Base-by-base conservation (phyloP, 2,888 invertebrate genomes). In the Pheosia tremula region DNA sequence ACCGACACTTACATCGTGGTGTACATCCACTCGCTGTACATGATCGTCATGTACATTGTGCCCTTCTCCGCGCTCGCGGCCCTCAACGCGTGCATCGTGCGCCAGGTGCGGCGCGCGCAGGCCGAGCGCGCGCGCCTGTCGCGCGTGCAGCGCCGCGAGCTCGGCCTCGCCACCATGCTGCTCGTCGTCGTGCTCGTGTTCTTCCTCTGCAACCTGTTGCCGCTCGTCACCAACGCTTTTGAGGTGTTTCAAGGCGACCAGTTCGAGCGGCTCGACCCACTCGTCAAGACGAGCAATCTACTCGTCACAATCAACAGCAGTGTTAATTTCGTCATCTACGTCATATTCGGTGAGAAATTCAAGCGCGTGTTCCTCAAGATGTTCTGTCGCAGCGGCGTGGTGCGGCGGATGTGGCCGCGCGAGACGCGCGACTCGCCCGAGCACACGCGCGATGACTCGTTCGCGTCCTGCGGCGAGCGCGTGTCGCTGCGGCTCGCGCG, bases 311-410 rank as follows among this genome's bases (percentile, higher is more conserved):
- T 99, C 86, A 99, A 99, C 94, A 98, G 98, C 82, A 98, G 98
- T 83, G 98, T 99, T 68, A 99, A 99, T 92, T 99, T 99, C 88
- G 96, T 99, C 71, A 98, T 99, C 78, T 99, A 99, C 93, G 98
- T 99, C 72, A 98, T 98, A 72, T 99, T 99, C 87, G 99, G 99
- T 1, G 98, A 99, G 86, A 99, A 99, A 87, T 99, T 99, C 93
- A 97, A 98, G 85, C 95, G 97, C 67, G 95, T 98, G 71, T 98
- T 98, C 87, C 90, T 97, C 73, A 94, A 96, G 87, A 94, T 97
- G 88, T 97, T 97, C 93, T 97, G 97, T 89, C 96, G 95, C 75
- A 90, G 94, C 56, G 91, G 92, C 13, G 86, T 38, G 0, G 5
- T 6, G 39, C 55, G 94, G 72, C 93, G 95, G 62, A 95, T 95